Evolutionary conservation across 2,888 invertebrate species (phyloP).

Genomic region (Dioctria linearis): DNA sequence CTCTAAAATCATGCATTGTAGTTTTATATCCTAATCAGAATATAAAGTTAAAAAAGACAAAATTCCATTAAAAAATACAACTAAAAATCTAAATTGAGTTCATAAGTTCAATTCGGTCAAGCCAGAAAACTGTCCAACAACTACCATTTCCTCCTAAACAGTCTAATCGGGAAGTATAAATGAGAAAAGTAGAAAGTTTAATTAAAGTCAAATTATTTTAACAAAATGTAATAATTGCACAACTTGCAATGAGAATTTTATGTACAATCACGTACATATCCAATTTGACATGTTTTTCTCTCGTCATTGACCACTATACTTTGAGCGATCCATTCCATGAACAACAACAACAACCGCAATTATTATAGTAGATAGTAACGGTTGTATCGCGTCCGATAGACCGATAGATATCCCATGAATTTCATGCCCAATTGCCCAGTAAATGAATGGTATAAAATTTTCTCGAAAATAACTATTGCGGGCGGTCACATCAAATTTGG

Average conservation of each 20-base stretch:
- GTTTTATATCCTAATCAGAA: too few species aligned
- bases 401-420: neutral
- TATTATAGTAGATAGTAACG: too few species aligned
- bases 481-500: conserved; percentile 22
- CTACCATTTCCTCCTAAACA: too few species aligned
- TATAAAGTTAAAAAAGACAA: too few species aligned
- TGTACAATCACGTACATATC: neutral
- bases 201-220: conserved; percentile 5
- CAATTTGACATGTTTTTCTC: conserved; percentile 18
- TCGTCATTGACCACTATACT: neutral
- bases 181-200: conserved; percentile 31
- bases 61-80: too few species aligned
- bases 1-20: too few species aligned
- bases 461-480: conserved; percentile 12
- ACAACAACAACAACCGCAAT: neutral
- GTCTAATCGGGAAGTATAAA: too few species aligned
- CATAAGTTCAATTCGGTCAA: too few species aligned
- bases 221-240: neutral
- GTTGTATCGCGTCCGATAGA: neutral
- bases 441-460: conserved; percentile 5
- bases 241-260: neutral
- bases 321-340: neutral
- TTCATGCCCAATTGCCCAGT: neutral
- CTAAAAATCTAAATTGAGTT: too few species aligned
- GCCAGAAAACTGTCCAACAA: too few species aligned